A percentile compares a stretch with the other conserved stretches of the same genome.
Evolutionary conservation across 1,140 invertebrate genomes (phyloP).

Genomic region (Anadara kagoshimensis): DNA sequence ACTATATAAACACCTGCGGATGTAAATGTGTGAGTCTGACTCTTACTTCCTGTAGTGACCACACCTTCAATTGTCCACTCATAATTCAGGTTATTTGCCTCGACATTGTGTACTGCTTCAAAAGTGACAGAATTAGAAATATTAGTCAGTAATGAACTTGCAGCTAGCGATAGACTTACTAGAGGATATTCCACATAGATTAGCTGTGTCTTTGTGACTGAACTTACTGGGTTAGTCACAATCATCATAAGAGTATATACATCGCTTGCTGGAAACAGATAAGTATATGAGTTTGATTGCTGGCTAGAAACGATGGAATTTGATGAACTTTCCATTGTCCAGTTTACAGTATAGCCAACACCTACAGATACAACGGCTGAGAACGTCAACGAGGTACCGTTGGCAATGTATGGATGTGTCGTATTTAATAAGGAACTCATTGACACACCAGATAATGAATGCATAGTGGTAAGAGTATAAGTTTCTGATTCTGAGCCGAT

Average conservation of each 20-base stretch:
- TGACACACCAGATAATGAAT: slow-evolving; percentile 14
- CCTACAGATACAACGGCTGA: slow-evolving; percentile 22
- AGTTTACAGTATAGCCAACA: slow-evolving; percentile 28
- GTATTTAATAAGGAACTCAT: slow-evolving; percentile 6
- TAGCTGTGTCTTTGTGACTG: slow-evolving; percentile 2
- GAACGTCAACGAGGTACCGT: slow-evolving; percentile 14
- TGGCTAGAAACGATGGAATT: neutral
- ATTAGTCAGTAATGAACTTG: slow-evolving; percentile 19
- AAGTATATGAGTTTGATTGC: slow-evolving; percentile 6
- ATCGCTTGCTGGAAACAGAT: slow-evolving; percentile 30
- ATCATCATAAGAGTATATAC: slow-evolving; percentile 38
- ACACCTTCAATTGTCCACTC: slow-evolving; percentile 32
- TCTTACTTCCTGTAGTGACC: neutral
- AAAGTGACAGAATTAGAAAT: slow-evolving; percentile 19
- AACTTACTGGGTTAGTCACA: slow-evolving; percentile 46
- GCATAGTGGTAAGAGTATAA: slow-evolving; percentile 23
- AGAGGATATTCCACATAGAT: slow-evolving; percentile 40
- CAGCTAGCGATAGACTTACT: slow-evolving; percentile 30
- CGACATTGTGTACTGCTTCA: slow-evolving; percentile 28
- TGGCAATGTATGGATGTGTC: slow-evolving; percentile 30
- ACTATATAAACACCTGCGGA: slow-evolving; percentile 33
- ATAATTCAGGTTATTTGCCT: slow-evolving; percentile 29
- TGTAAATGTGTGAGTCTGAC: slow-evolving; percentile 30
- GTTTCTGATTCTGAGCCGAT: slow-evolving; percentile 26
- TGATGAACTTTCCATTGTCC: slow-evolving; percentile 3